Conservation (phyloP, 2,797 vertebrate genomes). For the Malurus leucopterus region DNA sequence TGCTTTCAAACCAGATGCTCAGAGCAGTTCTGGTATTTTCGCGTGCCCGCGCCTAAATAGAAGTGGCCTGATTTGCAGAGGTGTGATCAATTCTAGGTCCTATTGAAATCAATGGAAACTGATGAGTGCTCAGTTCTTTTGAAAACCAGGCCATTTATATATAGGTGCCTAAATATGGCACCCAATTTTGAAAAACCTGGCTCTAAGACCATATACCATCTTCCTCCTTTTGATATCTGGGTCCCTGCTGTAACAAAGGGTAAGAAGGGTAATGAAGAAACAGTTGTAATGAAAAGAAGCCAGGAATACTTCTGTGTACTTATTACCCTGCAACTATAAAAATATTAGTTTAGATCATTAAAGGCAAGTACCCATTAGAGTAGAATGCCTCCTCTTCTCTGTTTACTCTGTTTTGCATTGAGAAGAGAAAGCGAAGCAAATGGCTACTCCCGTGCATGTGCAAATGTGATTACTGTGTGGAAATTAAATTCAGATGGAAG, state of each 20-base stretch:
- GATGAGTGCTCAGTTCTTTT: slow-evolving; percentile 36
- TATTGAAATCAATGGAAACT: slow-evolving; percentile 47
- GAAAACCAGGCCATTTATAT: slow-evolving; percentile 57
- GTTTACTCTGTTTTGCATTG: background rate
- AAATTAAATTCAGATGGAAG: background rate
- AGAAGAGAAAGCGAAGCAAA: background rate
- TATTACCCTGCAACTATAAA: background rate
- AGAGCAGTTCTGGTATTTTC: background rate
- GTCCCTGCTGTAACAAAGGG: background rate
- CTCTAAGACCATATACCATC: slow-evolving; percentile 16
- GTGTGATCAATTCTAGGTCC: slow-evolving; percentile 34
- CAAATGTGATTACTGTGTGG: background rate
- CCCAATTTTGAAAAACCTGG: slow-evolving; percentile 40
- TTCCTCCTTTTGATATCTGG: slow-evolving; percentile 31
- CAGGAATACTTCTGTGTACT: background rate
- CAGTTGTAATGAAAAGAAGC: background rate
- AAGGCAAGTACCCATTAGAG: background rate
- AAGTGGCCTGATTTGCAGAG: slow-evolving; percentile 30
- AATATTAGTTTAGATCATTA: background rate
- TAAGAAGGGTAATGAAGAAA: slow-evolving; percentile 40
- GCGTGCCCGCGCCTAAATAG: background rate
- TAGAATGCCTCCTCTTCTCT: background rate
- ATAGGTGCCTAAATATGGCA: slow-evolving; percentile 50
- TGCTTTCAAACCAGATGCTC: background rate
- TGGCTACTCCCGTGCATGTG: background rate